Conservation (phyloP, 2,113 vertebrate species). For the Planiliza haematocheilus region DNA sequence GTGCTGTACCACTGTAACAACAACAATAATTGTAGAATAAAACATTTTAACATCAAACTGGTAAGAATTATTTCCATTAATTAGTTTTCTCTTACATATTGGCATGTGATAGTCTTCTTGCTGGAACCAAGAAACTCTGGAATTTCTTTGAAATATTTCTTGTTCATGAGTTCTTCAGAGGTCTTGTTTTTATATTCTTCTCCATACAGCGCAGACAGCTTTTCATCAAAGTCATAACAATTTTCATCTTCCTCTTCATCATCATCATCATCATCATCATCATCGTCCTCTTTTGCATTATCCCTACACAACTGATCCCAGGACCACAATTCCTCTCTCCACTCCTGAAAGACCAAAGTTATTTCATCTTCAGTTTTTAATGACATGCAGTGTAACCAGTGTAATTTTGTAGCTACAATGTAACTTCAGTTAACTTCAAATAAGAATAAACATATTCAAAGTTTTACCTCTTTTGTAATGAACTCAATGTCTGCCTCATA, state of each 20-base stretch:
- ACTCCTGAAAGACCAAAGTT: slow-evolving; percentile 54
- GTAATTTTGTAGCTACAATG: too few relatives aligned
- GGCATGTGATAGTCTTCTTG: neutral
- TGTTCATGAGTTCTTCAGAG: slow-evolving; percentile 7
- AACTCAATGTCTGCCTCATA: slow-evolving; percentile 69
- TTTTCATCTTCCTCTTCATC: neutral
- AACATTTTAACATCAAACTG: too few relatives aligned
- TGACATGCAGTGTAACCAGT: too few relatives aligned
- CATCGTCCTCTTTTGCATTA: neutral
- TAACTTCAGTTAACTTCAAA: neutral
- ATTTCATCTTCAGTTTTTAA: too few relatives aligned
- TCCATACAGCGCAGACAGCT: slow-evolving; percentile 2
- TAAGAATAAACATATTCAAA: neutral
- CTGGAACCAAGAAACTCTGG: neutral
- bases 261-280: neutral
- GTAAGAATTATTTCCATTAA: too few relatives aligned
- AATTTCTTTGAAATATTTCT: slow-evolving; percentile 46
- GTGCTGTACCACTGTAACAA: too few relatives aligned
- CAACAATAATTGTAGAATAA: too few relatives aligned
- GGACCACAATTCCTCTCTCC: slow-evolving; percentile 48
- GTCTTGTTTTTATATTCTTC: slow-evolving; percentile 6
- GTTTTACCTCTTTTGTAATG: slow-evolving; percentile 58
- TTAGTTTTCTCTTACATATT: slow-evolving; percentile 31
- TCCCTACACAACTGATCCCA: neutral
- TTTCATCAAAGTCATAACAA: neutral